Percentiles rank a stretch among this genome's conserved stretches.
phyloP scores from a whole-genome alignment of 2,888 invertebrate species.

The Amphiduros pacificus region DNA sequence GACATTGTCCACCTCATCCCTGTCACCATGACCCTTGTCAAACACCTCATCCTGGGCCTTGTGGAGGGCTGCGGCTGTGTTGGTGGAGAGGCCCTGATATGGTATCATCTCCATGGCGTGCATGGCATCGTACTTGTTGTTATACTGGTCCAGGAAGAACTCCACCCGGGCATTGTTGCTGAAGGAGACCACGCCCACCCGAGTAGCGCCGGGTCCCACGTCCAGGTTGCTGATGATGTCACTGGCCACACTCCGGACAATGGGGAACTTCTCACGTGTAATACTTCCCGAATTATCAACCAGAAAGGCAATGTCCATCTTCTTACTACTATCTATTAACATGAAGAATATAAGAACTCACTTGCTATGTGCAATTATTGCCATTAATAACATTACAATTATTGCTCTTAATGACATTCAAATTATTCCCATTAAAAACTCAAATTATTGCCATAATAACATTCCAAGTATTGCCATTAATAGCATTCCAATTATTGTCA shows the following conservation, averaged over 20 bases:
- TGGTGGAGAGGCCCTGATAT: slow-evolving; percentile 41
- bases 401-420: not conserved
- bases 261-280: slow-evolving; percentile 7
- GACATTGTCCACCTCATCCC: not conserved
- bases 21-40: not conserved
- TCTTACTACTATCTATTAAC: not conserved
- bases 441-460: not conserved
- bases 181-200: slow-evolving; percentile 27
- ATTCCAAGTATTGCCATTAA: not conserved
- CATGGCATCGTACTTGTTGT: slow-evolving; percentile 28
- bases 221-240: not conserved
- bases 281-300: slow-evolving; percentile 12
- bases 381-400: not conserved
- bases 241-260: not conserved
- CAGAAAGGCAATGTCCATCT: slow-evolving; percentile 6
- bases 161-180: slow-evolving; percentile 27
- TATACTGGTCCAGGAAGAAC: slow-evolving; percentile 31
- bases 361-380: not conserved
- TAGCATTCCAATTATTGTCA: not conserved
- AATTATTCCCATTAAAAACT: not conserved
- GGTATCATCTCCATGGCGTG: slow-evolving; percentile 33
- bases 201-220: not conserved
- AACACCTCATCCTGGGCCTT: slow-evolving; percentile 1
- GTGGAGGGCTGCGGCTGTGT: slow-evolving; percentile 38
- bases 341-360: not conserved